Percentiles rank a stretch among this genome's conserved stretches.
Evolutionary conservation across 2,113 vertebrate genomes (phyloP).

Genomic region (Chinchilla lanigera): DNA sequence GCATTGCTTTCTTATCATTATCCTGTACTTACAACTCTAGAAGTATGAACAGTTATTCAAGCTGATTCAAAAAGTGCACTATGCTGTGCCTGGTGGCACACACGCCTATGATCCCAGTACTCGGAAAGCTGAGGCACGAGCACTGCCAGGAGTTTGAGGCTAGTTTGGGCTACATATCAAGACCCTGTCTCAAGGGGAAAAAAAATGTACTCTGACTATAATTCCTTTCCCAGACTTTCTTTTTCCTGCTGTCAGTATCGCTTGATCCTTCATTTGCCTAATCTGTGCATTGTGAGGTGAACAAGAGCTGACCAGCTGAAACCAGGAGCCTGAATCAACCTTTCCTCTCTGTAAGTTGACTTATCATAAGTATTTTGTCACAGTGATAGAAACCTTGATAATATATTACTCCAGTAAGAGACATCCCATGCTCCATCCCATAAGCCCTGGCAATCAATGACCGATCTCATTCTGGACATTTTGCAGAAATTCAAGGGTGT

Average conservation of each 20-base stretch:
- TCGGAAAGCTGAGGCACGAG: neutral
- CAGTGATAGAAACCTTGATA: neutral
- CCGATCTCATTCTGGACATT: neutral
- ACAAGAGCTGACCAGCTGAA: neutral
- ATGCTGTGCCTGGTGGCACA: too few species aligned
- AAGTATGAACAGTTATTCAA: neutral
- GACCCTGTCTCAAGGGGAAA: neutral
- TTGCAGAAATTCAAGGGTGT: neutral
- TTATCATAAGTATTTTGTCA: neutral
- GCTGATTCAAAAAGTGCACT: neutral
- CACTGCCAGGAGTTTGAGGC: neutral
- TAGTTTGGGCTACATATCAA: neutral
- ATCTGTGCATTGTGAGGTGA: neutral
- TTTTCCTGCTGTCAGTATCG: neutral
- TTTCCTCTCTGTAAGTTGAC: neutral
- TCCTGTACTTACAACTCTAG: neutral
- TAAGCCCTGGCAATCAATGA: neutral
- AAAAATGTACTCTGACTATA: neutral
- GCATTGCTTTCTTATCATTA: neutral
- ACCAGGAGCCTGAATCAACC: neutral
- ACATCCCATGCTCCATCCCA: neutral
- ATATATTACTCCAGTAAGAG: neutral
- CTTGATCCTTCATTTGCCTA: neutral
- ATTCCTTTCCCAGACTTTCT: neutral
- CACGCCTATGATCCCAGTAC: neutral